Conservation (phyloP, 1,140 invertebrate genomes). For the Tetramorium simillimum region DNA sequence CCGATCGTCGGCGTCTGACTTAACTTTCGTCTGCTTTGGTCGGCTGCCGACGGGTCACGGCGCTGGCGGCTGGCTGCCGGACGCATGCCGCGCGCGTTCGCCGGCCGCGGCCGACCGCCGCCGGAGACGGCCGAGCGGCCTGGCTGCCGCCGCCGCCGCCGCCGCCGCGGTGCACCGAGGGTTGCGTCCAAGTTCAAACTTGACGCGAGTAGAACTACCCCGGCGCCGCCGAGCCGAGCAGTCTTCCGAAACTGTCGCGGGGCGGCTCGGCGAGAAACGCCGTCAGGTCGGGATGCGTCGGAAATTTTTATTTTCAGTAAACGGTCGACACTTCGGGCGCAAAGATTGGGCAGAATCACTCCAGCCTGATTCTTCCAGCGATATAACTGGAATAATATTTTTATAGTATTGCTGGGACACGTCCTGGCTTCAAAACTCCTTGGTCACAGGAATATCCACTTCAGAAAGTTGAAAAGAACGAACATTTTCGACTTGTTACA, state of each 20-base stretch:
- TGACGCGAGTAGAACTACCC: background rate
- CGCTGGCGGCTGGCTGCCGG: background rate
- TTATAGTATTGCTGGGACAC: no score
- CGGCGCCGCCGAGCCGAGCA: background rate
- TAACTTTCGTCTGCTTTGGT: constrained; percentile 53
- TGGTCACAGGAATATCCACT: no score
- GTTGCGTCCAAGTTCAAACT: background rate
- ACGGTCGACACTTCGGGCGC: background rate
- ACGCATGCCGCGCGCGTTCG: background rate
- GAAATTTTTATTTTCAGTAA: background rate
- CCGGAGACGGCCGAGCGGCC: constrained; percentile 6
- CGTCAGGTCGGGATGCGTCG: background rate
- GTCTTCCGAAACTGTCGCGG: background rate
- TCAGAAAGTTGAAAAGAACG: no score
- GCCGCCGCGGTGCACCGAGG: background rate
- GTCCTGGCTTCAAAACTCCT: no score
- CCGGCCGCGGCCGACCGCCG: background rate
- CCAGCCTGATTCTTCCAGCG: no score
- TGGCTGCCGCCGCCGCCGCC: background rate
- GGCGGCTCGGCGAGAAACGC: background rate
- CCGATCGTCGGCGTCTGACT: constrained; percentile 43
- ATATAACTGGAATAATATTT: no score
- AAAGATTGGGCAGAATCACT: background rate
- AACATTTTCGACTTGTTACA: no score
- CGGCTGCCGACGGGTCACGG: constrained; percentile 34